Evolutionary conservation across 2,888 invertebrate genomes (phyloP).

Genomic region (Bembecia ichneumoniformis): DNA sequence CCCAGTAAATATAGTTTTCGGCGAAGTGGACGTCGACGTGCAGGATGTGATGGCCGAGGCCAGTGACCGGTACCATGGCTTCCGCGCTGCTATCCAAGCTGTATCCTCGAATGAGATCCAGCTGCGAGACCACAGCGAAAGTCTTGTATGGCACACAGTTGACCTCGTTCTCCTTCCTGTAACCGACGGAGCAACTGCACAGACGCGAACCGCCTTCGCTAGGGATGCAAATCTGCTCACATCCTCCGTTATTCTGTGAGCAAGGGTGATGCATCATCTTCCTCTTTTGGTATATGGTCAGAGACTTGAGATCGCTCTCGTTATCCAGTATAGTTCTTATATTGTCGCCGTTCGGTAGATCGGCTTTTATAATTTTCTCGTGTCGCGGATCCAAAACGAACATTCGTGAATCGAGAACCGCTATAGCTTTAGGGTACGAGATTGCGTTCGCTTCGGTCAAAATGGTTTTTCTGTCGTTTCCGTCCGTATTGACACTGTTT

Average conservation of each 20-base stretch:
- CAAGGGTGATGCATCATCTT: conserved; percentile 88
- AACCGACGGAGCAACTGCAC: conserved; percentile 94
- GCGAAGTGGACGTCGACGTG: conserved; percentile 92
- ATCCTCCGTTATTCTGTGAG: conserved; percentile 88
- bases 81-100: conserved; percentile 88
- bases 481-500: conserved; percentile 80
- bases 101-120: conserved; percentile 90
- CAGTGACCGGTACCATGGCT: conserved; percentile 95
- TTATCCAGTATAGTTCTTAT: conserved; percentile 84
- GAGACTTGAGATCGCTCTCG: conserved; percentile 87
- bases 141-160: conserved; percentile 86
- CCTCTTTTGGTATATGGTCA: conserved; percentile 90
- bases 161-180: conserved; percentile 82
- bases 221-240: conserved; percentile 95
- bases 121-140: conserved; percentile 93
- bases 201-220: conserved; percentile 80
- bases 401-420: conserved; percentile 84
- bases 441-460: conserved; percentile 80
- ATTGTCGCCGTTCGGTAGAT: conserved; percentile 85
- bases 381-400: conserved; percentile 91
- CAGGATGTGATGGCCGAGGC: conserved; percentile 89
- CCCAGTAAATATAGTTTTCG: conserved; percentile 97
- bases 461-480: conserved; percentile 77
- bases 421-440: conserved; percentile 84
- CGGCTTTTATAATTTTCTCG: conserved; percentile 90